Evolutionary conservation across 2,797 vertebrate genomes (phyloP), one percentile per base, ranked within the genome.

Genomic region (Myotis findleyi): DNA sequence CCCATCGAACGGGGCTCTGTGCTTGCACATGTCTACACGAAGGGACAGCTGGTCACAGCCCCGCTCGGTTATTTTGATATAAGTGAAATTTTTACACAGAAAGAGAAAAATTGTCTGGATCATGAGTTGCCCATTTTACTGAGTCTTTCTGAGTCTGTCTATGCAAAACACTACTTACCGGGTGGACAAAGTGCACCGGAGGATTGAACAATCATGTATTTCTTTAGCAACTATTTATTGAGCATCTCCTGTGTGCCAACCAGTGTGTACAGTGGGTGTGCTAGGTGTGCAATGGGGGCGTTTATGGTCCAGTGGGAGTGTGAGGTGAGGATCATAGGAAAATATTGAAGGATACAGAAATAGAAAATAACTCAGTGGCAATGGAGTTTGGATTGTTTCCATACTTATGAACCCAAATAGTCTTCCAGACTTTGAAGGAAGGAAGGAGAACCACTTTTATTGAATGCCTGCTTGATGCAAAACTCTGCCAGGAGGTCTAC

Each of bases 31-130:
- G 95, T 81, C 85, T 92, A 95, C 95, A 51, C 5, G 87, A 97
- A 97, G 85, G 96, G 97, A 97, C 96, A 96, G 96, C 90, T 85
- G n/a, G 71, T 68, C 91, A 68, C 57, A 73, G 71, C 66, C 76
- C 80, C 77, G 72, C 41, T 90, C 57, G 14, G 84, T 89, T 96
- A 86, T 91, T 95, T 95, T 96, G 88, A 79, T 87, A 84, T 10
- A 95, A 80, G 64, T 66, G 66, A 79, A 85, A 91, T 87, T 96
- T 96, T 96, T 94, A 92, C 44, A 88, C 30, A 57, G 82, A 75
- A 90, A 93, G 64, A 86, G 75, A 94, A 94, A 79, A 96, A 87
- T 47, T 68, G 36, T 85, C 55, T 55, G 68, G 21, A 81, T 80
- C 55, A 10, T 2, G 51, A 59, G 73, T 89, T 92, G 47, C 71